These are phyloP conservation scores for Rhinatrema bivittatum DNA, from an alignment of 2,797 vertebrate species.

Conservation along the genomic window DNA sequence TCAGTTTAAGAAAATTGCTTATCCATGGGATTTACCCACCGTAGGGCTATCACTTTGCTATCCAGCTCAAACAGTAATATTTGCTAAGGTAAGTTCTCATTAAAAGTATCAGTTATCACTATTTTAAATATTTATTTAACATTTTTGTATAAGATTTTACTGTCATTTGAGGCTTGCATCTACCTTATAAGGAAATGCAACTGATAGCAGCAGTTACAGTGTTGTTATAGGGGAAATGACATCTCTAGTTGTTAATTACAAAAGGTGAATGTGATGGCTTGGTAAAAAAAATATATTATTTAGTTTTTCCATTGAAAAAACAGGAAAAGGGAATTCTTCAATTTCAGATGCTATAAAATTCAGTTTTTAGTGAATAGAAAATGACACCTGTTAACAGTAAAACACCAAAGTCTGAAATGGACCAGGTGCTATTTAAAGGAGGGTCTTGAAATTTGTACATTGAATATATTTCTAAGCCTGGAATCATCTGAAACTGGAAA, in stretches of 20 bases:
- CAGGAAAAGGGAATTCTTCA: not conserved
- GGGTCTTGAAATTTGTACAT: not conserved
- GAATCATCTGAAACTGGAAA: conserved; percentile 6
- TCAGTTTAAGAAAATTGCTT: conserved; percentile 64
- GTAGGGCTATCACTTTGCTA: conserved; percentile 75
- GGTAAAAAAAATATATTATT: not conserved
- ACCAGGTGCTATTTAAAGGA: too few species aligned
- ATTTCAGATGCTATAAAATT: conserved; percentile 8
- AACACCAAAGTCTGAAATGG: conserved; percentile 5
- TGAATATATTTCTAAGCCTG: not conserved
- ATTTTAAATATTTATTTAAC: conserved; percentile 15
- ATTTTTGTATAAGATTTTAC: conserved; percentile 3
- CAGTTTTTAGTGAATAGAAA: conserved; percentile 16
- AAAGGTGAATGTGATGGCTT: conserved; percentile 5
- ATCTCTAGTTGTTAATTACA: conserved; percentile 3
- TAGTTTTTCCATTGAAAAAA: not conserved
- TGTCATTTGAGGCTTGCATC: conserved; percentile 3
- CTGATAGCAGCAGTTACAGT: not conserved
- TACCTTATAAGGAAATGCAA: not conserved
- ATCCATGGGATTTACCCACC: conserved; percentile 67
- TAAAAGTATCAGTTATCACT: not conserved
- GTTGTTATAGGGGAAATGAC: conserved; percentile 4
- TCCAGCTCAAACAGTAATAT: conserved; percentile 70
- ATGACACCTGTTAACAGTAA: not conserved
- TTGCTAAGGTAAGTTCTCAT: conserved; percentile 69